Conservation (phyloP, 2,888 invertebrate species). For the Panzeria rudis region DNA sequence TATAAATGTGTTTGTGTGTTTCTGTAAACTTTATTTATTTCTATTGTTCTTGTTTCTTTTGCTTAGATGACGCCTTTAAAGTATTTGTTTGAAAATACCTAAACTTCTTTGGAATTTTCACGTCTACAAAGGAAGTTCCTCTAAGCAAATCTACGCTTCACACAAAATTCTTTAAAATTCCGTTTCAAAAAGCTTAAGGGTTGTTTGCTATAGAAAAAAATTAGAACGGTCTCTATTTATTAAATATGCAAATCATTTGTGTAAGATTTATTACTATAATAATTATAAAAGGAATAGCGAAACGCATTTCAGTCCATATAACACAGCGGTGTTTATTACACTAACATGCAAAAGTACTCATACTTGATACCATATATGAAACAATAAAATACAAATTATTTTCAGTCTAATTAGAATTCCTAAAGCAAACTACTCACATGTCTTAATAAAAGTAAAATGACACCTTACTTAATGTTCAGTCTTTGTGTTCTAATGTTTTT, state of each 20-base stretch:
- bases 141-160: slow-evolving; percentile 31
- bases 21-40: neutral
- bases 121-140: slow-evolving; percentile 12
- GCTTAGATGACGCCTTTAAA: neutral
- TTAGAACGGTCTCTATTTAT: neutral
- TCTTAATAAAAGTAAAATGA: slow-evolving; percentile 39
- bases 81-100: neutral
- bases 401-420: slow-evolving; percentile 49
- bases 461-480: slow-evolving; percentile 23
- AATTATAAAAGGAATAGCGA: neutral
- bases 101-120: neutral
- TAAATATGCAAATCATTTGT: slow-evolving; percentile 4
- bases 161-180: neutral
- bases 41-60: neutral
- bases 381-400: slow-evolving; percentile 36
- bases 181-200: slow-evolving; percentile 28
- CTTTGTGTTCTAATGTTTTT: slow-evolving; percentile 5
- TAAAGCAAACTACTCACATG: slow-evolving; percentile 6
- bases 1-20: no score
- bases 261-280: slow-evolving; percentile 48
- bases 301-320: slow-evolving; percentile 9
- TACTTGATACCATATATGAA: slow-evolving; percentile 33
- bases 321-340: neutral
- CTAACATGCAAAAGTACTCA: slow-evolving; percentile 36
- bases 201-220: slow-evolving; percentile 4